These are phyloP conservation scores for Tapirus indicus DNA, from an alignment of 2,797 vertebrate genomes.

Conservation along the genomic window DNA sequence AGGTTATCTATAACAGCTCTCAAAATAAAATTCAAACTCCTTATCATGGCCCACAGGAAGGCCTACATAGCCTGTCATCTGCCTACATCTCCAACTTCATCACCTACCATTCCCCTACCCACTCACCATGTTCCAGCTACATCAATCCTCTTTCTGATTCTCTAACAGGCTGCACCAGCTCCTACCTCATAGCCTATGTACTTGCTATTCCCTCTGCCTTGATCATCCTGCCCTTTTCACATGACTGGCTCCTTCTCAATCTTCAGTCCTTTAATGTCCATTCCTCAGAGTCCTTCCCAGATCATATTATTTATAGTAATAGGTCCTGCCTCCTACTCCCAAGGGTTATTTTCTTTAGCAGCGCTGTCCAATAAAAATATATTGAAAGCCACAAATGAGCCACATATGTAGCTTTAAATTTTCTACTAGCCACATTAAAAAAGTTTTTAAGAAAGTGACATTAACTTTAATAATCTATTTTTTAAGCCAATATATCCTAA, in stretches of 20 bases:
- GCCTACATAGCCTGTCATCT: neutral
- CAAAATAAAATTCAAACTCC: conserved; percentile 31
- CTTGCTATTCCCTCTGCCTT: neutral
- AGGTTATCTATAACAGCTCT: neutral
- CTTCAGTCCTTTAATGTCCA: neutral
- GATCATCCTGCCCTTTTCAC: neutral
- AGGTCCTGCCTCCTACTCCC: neutral
- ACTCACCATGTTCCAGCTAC: neutral
- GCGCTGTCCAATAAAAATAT: neutral
- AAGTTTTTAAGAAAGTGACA: neutral
- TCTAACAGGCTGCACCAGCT: neutral
- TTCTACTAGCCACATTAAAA: conserved; percentile 12
- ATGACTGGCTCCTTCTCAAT: neutral
- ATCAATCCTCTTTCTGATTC: neutral
- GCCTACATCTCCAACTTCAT: neutral
- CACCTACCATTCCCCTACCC: neutral
- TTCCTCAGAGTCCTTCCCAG: neutral
- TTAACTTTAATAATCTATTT: conserved; percentile 59
- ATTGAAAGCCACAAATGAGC: neutral
- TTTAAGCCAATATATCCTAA: conserved; percentile 41
- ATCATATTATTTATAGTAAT: neutral
- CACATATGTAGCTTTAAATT: conserved; percentile 1
- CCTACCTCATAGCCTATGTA: neutral
- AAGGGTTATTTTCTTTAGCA: neutral
- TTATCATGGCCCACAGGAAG: neutral